Conservation (phyloP, 2,797 vertebrate species). For the Xenops minutus region DNA sequence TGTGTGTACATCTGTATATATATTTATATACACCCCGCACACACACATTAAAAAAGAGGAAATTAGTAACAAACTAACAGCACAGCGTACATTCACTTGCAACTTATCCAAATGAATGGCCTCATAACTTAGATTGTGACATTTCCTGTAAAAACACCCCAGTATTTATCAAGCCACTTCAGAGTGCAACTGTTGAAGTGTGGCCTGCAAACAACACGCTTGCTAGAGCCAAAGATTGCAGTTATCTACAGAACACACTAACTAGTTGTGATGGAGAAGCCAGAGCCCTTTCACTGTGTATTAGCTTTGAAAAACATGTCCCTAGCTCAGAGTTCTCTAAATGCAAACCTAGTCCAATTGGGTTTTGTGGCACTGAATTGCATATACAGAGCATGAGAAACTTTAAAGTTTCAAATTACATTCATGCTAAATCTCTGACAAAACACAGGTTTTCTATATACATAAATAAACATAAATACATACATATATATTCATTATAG, state of each 20-base stretch:
- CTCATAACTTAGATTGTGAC: background rate
- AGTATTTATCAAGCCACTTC: background rate
- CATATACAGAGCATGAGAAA: background rate
- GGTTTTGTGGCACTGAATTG: background rate
- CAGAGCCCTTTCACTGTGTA: background rate
- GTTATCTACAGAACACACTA: background rate
- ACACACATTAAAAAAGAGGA: background rate
- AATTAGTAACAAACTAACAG: background rate
- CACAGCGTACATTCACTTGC: background rate
- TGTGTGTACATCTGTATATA: background rate
- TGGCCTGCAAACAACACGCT: background rate
- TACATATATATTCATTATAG: background rate
- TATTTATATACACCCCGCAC: background rate
- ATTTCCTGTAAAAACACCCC: constrained; percentile 31
- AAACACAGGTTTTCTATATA: background rate
- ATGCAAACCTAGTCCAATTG: background rate
- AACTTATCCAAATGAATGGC: background rate
- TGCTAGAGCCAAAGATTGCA: background rate
- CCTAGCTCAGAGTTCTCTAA: background rate
- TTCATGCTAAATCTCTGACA: background rate
- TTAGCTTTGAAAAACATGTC: background rate
- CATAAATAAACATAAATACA: background rate
- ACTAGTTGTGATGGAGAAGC: background rate
- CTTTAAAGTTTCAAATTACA: background rate
- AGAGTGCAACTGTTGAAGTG: background rate